phyloP scores from a whole-genome alignment of 2,797 vertebrate genomes.

The Neosilurus hyrtlii region DNA sequence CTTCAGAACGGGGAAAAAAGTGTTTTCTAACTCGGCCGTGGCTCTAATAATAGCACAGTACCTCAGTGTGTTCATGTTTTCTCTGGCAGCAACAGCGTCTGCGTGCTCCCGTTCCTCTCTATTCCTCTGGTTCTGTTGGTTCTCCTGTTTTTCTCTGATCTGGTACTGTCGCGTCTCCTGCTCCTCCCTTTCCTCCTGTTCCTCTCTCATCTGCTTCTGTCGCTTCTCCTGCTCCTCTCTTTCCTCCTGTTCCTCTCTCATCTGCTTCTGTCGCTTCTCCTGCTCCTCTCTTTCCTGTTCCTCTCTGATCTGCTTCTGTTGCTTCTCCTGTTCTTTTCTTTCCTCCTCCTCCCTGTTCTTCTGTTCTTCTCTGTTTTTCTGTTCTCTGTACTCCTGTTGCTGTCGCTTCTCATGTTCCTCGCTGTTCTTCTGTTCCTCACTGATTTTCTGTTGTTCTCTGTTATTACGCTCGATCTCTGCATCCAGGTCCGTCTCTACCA shows the following conservation, averaged over 20 bases:
- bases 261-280: too few relatives aligned
- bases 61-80: constrained; percentile 64
- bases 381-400: not conserved
- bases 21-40: constrained; percentile 35
- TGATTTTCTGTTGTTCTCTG: constrained; percentile 36
- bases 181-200: not conserved
- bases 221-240: not conserved
- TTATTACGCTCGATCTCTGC: constrained; percentile 41
- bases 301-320: too few relatives aligned
- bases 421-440: constrained; percentile 4
- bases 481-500: constrained; percentile 45
- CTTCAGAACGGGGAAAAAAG: constrained; percentile 15
- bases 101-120: constrained; percentile 35
- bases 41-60: constrained; percentile 65
- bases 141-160: not conserved
- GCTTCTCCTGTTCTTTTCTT: too few relatives aligned
- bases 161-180: not conserved
- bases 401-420: not conserved
- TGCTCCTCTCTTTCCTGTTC: too few relatives aligned
- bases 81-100: constrained; percentile 44
- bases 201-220: not conserved
- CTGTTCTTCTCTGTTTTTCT: not conserved
- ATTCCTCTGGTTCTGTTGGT: constrained; percentile 24
- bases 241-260: not conserved
- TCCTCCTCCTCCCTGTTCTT: not conserved